A percentile compares a stretch with the other conserved stretches of the same genome.
phyloP scores from a whole-genome alignment of 2,113 vertebrate genomes.

The Corythoichthys intestinalis region DNA sequence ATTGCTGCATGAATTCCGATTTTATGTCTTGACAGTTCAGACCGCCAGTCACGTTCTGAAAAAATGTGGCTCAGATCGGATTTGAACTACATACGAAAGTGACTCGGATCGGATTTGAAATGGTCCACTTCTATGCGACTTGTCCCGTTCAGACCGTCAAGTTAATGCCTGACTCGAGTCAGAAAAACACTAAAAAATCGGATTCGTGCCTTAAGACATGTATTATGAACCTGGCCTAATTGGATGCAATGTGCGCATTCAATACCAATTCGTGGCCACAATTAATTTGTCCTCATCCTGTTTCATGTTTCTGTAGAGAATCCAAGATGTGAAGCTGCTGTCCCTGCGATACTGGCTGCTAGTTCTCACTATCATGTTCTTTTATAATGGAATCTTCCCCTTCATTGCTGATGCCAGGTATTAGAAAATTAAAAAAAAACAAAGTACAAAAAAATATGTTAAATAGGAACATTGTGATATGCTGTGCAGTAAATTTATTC shows the following conservation, averaged over 20 bases:
- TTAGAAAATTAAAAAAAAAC: not conserved
- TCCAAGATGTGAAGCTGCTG: constrained; percentile 73
- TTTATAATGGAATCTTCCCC: constrained; percentile 78
- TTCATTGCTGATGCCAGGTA: constrained; percentile 81
- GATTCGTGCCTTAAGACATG: too few species aligned
- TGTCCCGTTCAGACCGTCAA: too few species aligned
- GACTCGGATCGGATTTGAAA: too few species aligned
- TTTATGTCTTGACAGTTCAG: too few species aligned
- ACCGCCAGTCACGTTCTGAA: too few species aligned
- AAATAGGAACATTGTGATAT: not conserved
- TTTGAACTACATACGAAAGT: too few species aligned
- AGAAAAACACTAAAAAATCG: too few species aligned
- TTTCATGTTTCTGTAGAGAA: constrained; percentile 52
- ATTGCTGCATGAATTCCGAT: too few species aligned
- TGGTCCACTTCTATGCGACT: too few species aligned
- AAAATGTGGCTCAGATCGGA: too few species aligned
- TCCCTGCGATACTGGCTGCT: constrained; percentile 76
- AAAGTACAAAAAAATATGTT: not conserved
- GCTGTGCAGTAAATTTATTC: constrained; percentile 79
- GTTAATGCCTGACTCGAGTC: too few species aligned
- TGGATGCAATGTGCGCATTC: not conserved
- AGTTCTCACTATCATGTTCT: constrained; percentile 82
- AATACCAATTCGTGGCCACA: not conserved
- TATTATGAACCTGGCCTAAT: not conserved
- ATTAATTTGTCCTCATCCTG: not conserved